These are phyloP conservation scores for Sminthurinus aureus DNA, from an alignment of 2,888 invertebrate genomes.

Conservation along the genomic window DNA sequence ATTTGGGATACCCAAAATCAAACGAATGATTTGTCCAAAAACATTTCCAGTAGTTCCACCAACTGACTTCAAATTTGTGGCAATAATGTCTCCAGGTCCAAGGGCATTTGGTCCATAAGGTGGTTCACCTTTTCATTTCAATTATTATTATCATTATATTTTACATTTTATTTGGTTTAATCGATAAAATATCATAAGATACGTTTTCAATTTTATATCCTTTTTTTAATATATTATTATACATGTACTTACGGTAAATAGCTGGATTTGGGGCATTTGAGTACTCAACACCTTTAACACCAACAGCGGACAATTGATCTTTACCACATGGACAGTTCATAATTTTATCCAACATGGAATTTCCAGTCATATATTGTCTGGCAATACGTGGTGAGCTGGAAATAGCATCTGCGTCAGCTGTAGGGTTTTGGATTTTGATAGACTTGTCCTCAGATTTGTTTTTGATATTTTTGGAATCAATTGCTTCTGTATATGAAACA, in stretches of 20 bases:
- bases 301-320: constrained; percentile 58
- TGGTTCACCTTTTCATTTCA: constrained; percentile 45
- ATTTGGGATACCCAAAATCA: constrained; percentile 59
- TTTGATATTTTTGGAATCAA: constrained; percentile 21
- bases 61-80: constrained; percentile 59
- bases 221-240: too few relatives aligned
- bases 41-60: constrained; percentile 61
- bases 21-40: constrained; percentile 59
- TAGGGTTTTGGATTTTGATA: constrained; percentile 33
- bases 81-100: constrained; percentile 60
- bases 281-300: constrained; percentile 59
- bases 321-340: constrained; percentile 61
- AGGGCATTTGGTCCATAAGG: constrained; percentile 60
- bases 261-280: constrained; percentile 59
- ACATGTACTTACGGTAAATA: constrained; percentile 51
- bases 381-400: constrained; percentile 58
- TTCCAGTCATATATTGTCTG: constrained; percentile 60
- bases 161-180: too few relatives aligned
- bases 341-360: constrained; percentile 60
- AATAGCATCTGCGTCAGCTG: constrained; percentile 51
- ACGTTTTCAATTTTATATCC: too few relatives aligned
- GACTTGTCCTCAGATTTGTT: neutral
- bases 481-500: constrained; percentile 34
- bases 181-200: too few relatives aligned
- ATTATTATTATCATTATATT: too few relatives aligned